These are phyloP conservation scores for Halesus radiatus DNA, from an alignment of 1,140 invertebrate species.

Conservation along the genomic window DNA sequence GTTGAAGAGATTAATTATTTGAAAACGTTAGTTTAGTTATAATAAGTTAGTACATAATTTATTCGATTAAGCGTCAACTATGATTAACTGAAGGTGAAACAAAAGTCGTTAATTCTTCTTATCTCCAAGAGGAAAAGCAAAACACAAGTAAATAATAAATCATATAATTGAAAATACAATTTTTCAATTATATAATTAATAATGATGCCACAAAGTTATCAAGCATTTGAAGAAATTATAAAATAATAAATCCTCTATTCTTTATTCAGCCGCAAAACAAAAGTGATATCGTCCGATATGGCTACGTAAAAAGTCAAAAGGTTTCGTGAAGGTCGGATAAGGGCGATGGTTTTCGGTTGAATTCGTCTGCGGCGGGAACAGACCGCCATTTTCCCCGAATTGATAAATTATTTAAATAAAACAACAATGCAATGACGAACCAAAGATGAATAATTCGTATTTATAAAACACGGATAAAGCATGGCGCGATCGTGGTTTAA, in stretches of 20 bases:
- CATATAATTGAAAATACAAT: too few relatives aligned
- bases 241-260: too few relatives aligned
- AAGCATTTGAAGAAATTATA: too few relatives aligned
- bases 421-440: conserved; percentile 47
- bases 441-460: conserved; percentile 23
- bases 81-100: too few relatives aligned
- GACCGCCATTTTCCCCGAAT: conserved; percentile 36
- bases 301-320: neutral
- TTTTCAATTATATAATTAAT: too few relatives aligned
- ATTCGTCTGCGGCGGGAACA: conserved; percentile 35
- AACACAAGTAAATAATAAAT: too few relatives aligned
- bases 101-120: too few relatives aligned
- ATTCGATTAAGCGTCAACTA: too few relatives aligned
- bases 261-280: neutral
- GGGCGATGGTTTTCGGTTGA: conserved; percentile 33
- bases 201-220: too few relatives aligned
- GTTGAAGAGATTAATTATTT: too few relatives aligned
- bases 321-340: conserved; percentile 27
- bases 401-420: conserved; percentile 40
- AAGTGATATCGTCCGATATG: neutral
- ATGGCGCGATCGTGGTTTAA: neutral
- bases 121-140: neutral
- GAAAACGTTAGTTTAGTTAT: too few relatives aligned
- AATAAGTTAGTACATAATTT: neutral
- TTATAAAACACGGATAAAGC: conserved; percentile 2